Evolutionary conservation across 2,797 vertebrate genomes (phyloP).

Genomic region (Siniperca obscura): DNA sequence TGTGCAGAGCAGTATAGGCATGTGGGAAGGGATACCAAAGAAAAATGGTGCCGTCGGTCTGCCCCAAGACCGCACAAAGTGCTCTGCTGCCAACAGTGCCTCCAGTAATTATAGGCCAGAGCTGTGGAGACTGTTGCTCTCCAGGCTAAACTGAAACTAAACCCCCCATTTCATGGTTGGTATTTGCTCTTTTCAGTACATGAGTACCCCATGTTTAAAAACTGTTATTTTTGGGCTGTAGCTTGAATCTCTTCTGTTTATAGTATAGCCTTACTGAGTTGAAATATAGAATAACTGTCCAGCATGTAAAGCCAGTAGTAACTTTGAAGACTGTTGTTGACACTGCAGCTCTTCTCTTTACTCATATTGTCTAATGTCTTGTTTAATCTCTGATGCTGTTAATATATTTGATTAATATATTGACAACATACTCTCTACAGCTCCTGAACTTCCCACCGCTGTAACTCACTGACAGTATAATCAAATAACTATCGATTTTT

Average conservation of each 20-base stretch:
- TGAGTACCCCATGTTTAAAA: slow-evolving; percentile 78
- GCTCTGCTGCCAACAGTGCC: slow-evolving; percentile 78
- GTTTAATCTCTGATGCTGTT: slow-evolving; percentile 35
- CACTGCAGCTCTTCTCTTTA: slow-evolving; percentile 15
- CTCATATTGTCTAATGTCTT: slow-evolving; percentile 4
- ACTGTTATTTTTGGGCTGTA: slow-evolving; percentile 80
- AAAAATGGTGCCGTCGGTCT: slow-evolving; percentile 77
- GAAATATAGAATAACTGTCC: slow-evolving; percentile 57
- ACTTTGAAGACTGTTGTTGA: slow-evolving; percentile 40
- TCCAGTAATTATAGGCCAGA: slow-evolving; percentile 83
- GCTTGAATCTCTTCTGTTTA: slow-evolving; percentile 70
- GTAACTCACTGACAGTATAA: slow-evolving; percentile 17
- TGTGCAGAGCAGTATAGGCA: slow-evolving; percentile 52
- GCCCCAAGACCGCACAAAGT: slow-evolving; percentile 74
- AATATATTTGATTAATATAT: slow-evolving; percentile 33
- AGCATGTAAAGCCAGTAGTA: slow-evolving; percentile 35
- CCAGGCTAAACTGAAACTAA: slow-evolving; percentile 81
- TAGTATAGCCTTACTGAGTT: slow-evolving; percentile 57
- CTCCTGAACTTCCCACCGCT: slow-evolving; percentile 7
- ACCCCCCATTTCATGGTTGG: slow-evolving; percentile 78
- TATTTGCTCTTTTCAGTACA: slow-evolving; percentile 78
- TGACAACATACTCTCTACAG: not conserved
- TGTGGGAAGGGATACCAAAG: slow-evolving; percentile 71
- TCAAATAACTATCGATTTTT: slow-evolving; percentile 48
- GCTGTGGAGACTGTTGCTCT: slow-evolving; percentile 76